Base-by-base conservation (phyloP, 2,888 invertebrate species). In the Epinotia demarniana region DNA sequence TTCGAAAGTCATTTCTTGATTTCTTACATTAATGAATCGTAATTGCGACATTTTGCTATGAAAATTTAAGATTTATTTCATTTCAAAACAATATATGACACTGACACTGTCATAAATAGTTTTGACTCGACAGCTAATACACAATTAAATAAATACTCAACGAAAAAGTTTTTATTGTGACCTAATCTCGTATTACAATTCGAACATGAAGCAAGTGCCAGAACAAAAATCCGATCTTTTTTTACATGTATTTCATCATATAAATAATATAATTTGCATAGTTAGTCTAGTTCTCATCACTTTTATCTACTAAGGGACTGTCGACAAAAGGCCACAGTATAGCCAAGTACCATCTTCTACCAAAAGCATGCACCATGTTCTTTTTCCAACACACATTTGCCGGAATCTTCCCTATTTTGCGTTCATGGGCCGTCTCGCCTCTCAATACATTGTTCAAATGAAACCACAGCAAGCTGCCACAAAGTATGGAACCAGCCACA, bases 371-470 rank as follows among this genome's bases (percentile, higher is more conserved):
- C 75, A 94, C 88, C 11, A 98, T 81, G 89, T 98, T 98, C 58
- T 94, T 87, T 76, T 90, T 95, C 92, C 95, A 95, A 0, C 97
- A 96, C 3, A 95, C 86, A 90, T 96, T 93, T 84, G 96, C 96
- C 11, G 92, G 93, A 23, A 80, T 70, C n/a, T 86, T 89, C 69
- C 93, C 92, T 13, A 95, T 94, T 60, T 68, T 81, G 43, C 80
- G 76, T 55, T 92, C 90, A 43, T 86, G 81, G 0, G 95, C 84
- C 0, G 95, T 95, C 79, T 94, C 90, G 0, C 95, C 95, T 80
- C 92, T 91, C 43, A 94, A 82, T 75, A 95, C 94, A 78, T 95
- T 92, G 6, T 94, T 89, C 60, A 93, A 87, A 74, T 94, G 95
- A 69, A 83, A 88, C 13, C 66, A 63, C 55, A 90, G 82, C 23